Evolutionary conservation across 2,888 invertebrate species (phyloP), one percentile per base, ranked within the genome.

Genomic region (Micoletzkya japonica): DNA sequence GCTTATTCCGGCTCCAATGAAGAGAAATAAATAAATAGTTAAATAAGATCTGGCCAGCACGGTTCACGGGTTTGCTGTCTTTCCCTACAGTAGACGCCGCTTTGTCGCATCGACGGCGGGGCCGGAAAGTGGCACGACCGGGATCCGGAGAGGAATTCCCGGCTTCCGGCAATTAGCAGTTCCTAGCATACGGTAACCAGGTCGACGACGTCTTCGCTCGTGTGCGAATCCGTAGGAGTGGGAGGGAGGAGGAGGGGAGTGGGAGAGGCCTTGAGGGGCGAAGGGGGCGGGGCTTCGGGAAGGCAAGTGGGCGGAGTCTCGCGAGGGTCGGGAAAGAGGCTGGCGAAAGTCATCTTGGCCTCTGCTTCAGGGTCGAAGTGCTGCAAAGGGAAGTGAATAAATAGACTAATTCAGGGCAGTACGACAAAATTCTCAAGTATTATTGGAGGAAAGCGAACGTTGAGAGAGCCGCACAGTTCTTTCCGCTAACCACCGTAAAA

Each of bases 61-160:
- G 36, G 50, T 28, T 63, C 63, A 63, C 63, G 63, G 63, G 63
- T n/a, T 63, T 63, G 49, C 49, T 10, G 63, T 28, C 4, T 63
- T 36, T n/a, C 26, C 63, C 14, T 63, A 63, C 50, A 50, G 63
- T 63, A 63, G 63, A 50, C 50, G 63, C 63, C 63, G 10, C 63
- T 63, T 49, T 44, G 2, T n/a, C n/a, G 10, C 7, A 30, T 14
- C 30, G 28, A 30, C 7, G 44, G 60, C 26, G 39, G 44, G 4
- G 63, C 39, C 24, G n/a, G n/a, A n/a, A n/a, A n/a, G n/a, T n/a
- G 24, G 6, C 24, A n/a, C 24, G 6, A 6, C 6, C 52, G 52
- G 52, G 6, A 4, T 24, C 6, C 28, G 17, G 6, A 20, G 1
- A 37, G n/a, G 4, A 1, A 17, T 39, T 6, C 17, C 6, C 39